Conservation (phyloP, 2,888 invertebrate genomes). For the Yponomeuta sedellus region DNA sequence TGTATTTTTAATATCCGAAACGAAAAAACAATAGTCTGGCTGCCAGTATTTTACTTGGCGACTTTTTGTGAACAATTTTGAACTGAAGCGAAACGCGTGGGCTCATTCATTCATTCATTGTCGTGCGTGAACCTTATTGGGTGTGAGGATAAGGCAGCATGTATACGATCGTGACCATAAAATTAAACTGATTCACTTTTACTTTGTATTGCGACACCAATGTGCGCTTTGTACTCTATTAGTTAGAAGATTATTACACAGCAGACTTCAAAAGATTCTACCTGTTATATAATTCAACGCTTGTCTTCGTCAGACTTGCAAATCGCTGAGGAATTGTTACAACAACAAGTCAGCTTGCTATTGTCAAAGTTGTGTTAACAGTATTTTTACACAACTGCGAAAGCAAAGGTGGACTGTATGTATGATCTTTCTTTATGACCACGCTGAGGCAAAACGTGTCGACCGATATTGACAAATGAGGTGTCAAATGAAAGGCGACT, state of each 20-base stretch:
- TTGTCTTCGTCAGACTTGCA: background rate
- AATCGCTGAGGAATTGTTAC: background rate
- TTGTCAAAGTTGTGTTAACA: background rate
- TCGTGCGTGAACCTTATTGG: background rate
- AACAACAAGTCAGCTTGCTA: background rate
- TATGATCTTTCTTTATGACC: no score
- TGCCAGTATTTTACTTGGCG: conserved; percentile 1
- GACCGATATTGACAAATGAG: no score
- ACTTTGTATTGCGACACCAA: background rate
- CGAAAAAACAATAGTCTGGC: background rate
- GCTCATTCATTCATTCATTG: background rate
- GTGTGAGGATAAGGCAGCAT: no score
- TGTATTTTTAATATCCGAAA: background rate
- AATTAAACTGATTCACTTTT: background rate
- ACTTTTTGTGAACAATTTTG: background rate
- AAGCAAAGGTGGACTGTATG: no score
- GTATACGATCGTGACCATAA: no score
- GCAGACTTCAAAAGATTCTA: background rate
- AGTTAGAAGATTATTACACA: background rate
- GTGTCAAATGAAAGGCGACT: no score
- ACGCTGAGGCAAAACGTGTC: no score
- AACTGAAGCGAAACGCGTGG: background rate
- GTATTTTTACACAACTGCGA: no score
- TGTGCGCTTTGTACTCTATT: background rate
- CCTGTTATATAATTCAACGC: conserved; percentile 16